Percentiles rank a stretch among this genome's conserved stretches.
These are phyloP conservation scores for Alsophila aescularia DNA, from an alignment of 2,888 invertebrate genomes.

Conservation along the genomic window DNA sequence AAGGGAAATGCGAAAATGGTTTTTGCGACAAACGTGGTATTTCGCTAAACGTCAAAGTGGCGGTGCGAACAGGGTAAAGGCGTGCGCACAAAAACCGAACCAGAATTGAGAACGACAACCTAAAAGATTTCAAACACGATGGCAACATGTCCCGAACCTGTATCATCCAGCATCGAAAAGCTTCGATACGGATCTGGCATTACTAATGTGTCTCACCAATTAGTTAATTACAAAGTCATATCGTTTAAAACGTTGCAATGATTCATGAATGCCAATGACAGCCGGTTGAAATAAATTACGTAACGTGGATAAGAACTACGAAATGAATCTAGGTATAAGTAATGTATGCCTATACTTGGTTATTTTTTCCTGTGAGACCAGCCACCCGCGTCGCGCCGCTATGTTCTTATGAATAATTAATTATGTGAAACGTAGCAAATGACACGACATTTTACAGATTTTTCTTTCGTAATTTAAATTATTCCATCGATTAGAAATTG, in stretches of 20 bases:
- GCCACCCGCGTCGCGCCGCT: conserved; percentile 38
- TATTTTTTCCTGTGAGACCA: conserved; percentile 25
- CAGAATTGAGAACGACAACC: conserved; percentile 26
- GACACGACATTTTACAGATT: conserved; percentile 30
- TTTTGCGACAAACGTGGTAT: conserved; percentile 63
- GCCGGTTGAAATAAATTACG: conserved; percentile 29
- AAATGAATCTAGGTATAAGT: conserved; percentile 27
- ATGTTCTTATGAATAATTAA: conserved; percentile 33
- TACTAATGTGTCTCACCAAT: conserved; percentile 56
- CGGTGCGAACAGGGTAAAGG: conserved; percentile 71
- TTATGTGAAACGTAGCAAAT: conserved; percentile 31
- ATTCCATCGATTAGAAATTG: conserved; percentile 37
- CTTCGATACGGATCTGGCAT: conserved; percentile 56
- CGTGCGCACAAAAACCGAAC: conserved; percentile 71
- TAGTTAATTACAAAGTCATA: conserved; percentile 56
- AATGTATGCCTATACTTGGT: conserved; percentile 19
- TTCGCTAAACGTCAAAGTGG: conserved; percentile 66
- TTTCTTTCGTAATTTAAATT: conserved; percentile 33
- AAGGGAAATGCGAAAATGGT: conserved; percentile 57
- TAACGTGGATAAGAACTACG: conserved; percentile 17
- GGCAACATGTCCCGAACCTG: conserved; percentile 24
- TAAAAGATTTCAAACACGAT: conserved; percentile 35
- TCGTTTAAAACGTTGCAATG: conserved; percentile 51
- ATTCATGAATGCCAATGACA: conserved; percentile 30
- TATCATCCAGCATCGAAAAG: conserved; percentile 48